phyloP scores from a whole-genome alignment of 2,797 vertebrate species.

The Poecilia gillii region DNA sequence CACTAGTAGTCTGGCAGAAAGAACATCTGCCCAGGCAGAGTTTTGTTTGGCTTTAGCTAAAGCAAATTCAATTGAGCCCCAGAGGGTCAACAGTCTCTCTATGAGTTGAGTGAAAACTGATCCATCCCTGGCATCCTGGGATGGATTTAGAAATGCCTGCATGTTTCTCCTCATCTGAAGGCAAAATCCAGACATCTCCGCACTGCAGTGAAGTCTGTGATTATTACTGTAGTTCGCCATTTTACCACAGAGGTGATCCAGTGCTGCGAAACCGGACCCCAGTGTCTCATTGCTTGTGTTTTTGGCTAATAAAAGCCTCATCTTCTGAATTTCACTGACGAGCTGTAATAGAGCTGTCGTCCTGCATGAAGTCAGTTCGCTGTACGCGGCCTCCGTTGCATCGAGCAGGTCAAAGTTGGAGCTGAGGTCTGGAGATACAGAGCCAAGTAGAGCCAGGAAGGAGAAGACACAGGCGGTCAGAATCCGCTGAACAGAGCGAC shows the following conservation, averaged over 20 bases:
- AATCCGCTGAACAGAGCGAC: conserved; percentile 80
- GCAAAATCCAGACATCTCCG: conserved; percentile 71
- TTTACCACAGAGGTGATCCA: conserved; percentile 67
- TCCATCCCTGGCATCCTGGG: conserved; percentile 29
- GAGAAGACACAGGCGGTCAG: conserved; percentile 82
- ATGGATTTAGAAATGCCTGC: conserved; percentile 48
- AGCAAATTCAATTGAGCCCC: conserved; percentile 66
- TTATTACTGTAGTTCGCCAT: conserved; percentile 30
- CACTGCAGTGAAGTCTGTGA: conserved; percentile 63
- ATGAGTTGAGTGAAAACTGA: conserved; percentile 67
- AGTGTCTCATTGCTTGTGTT: conserved; percentile 11
- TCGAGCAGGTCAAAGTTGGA: conserved; percentile 76
- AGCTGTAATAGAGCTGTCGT: conserved; percentile 69
- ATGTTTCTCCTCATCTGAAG: conserved; percentile 43
- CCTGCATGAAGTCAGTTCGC: conserved; percentile 81
- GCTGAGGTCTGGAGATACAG: conserved; percentile 81
- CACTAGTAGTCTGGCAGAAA: conserved; percentile 79
- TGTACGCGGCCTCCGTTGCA: conserved; percentile 72
- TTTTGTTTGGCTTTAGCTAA: conserved; percentile 72
- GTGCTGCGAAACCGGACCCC: conserved; percentile 10
- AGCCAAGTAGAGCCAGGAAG: conserved; percentile 83
- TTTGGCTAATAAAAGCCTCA: conserved; percentile 62
- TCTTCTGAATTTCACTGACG: conserved; percentile 77
- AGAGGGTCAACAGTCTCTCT: conserved; percentile 72
- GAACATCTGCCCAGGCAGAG: conserved; percentile 78